Percentiles rank a stretch among this genome's conserved stretches.
Evolutionary conservation across 2,113 vertebrate genomes (phyloP).

Genomic region (Channa argus): DNA sequence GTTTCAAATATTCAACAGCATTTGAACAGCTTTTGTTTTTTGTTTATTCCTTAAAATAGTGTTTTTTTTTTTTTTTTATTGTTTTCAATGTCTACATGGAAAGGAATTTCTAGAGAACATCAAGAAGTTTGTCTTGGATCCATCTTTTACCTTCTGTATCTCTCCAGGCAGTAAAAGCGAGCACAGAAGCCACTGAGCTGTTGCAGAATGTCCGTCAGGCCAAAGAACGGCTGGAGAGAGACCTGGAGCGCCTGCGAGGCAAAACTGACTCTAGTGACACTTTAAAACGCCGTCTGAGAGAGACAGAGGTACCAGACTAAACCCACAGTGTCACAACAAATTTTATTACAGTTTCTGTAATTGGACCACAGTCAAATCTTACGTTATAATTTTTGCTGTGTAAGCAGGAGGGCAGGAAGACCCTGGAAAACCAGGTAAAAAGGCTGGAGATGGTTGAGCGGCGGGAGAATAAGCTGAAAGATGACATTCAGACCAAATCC

Average conservation of each 20-base stretch:
- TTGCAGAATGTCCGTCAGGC: conserved; percentile 98
- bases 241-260: conserved; percentile 93
- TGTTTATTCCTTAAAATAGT: conserved; percentile 5
- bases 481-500: conserved; percentile 99
- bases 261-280: conserved; percentile 94
- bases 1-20: neutral
- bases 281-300: conserved; percentile 92
- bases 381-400: conserved; percentile 36
- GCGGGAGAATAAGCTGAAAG: conserved; percentile 97
- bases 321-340: conserved; percentile 4
- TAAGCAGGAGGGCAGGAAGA: conserved; percentile 95
- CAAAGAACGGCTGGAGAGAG: conserved; percentile 95
- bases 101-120: conserved; percentile 25
- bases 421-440: conserved; percentile 98
- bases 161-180: conserved; percentile 94
- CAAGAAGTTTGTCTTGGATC: conserved; percentile 41
- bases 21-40: neutral
- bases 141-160: conserved; percentile 52
- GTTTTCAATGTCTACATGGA: neutral
- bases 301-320: conserved; percentile 89
- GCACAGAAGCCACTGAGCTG: conserved; percentile 96
- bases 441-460: conserved; percentile 97
- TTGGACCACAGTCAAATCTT: neutral
- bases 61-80: neutral
- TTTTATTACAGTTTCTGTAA: neutral